phyloP scores from a whole-genome alignment of 2,113 vertebrate genomes.

The Hemiprocne comata region DNA sequence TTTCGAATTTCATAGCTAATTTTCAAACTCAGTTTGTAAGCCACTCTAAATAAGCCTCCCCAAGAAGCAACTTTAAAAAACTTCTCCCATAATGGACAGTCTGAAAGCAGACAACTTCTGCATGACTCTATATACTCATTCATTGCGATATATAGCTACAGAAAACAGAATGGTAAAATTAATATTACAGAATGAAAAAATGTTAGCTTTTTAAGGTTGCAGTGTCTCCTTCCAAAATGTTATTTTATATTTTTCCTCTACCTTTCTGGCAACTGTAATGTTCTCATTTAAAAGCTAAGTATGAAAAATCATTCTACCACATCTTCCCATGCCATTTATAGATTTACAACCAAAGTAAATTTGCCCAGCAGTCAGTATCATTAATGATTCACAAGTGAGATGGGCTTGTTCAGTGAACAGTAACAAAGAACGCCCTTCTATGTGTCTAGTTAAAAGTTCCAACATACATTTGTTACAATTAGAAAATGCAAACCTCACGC shows the following conservation, averaged over 20 bases:
- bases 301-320: constrained; percentile 59
- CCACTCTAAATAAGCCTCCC: neutral
- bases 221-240: neutral
- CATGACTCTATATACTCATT: neutral
- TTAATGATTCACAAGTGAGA: constrained; percentile 75
- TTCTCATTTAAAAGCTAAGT: constrained; percentile 42
- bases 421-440: constrained; percentile 58
- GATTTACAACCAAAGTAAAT: constrained; percentile 64
- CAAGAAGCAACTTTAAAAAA: neutral
- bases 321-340: constrained; percentile 68
- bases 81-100: neutral
- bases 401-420: constrained; percentile 57
- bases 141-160: neutral
- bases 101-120: neutral
- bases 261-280: neutral
- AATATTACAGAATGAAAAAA: neutral
- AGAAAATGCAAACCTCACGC: constrained; percentile 30
- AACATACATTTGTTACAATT: constrained; percentile 44
- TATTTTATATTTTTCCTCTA: neutral
- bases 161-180: neutral
- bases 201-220: neutral
- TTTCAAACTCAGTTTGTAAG: neutral
- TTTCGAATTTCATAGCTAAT: neutral
- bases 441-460: constrained; percentile 23
- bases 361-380: constrained; percentile 44